Conservation (phyloP, 1,140 invertebrate species). For the Venturia canescens region DNA sequence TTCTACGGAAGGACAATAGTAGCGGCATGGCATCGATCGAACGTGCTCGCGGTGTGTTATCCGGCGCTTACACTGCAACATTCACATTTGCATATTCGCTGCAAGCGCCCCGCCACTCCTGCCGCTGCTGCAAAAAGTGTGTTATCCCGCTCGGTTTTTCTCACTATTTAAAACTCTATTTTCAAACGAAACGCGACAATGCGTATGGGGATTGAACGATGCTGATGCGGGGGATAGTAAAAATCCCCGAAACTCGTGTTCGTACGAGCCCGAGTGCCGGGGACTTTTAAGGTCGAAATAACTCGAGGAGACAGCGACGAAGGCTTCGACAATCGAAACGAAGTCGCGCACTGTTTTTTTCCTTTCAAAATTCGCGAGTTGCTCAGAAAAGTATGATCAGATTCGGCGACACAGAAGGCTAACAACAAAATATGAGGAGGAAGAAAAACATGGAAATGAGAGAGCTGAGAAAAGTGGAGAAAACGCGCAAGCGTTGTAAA, state of each 20-base stretch:
- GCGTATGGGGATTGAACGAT: too few relatives aligned
- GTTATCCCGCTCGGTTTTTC: slow-evolving; percentile 1
- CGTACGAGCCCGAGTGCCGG: too few relatives aligned
- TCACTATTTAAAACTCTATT: background rate
- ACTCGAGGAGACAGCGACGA: too few relatives aligned
- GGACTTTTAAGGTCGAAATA: too few relatives aligned
- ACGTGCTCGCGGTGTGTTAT: slow-evolving; percentile 2
- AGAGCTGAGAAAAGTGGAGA: slow-evolving; percentile 2
- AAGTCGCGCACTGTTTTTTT: too few relatives aligned
- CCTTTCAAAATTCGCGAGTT: too few relatives aligned
- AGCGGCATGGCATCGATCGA: slow-evolving; percentile 24
- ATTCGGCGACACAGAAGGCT: background rate
- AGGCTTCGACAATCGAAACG: too few relatives aligned
- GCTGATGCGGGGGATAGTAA: too few relatives aligned
- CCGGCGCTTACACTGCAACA: slow-evolving; percentile 18
- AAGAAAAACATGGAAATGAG: background rate
- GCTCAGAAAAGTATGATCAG: background rate
- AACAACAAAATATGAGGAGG: background rate
- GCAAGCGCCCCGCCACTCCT: background rate
- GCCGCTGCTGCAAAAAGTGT: background rate
- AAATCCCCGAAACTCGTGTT: too few relatives aligned
- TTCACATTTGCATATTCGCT: slow-evolving; percentile 30
- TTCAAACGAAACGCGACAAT: background rate
- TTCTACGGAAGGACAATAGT: background rate
- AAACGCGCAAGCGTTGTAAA: slow-evolving; percentile 42